Percentiles rank a stretch among this genome's conserved stretches.
phyloP scores from a whole-genome alignment of 2,113 vertebrate genomes.

The Sebastes fasciatus region DNA sequence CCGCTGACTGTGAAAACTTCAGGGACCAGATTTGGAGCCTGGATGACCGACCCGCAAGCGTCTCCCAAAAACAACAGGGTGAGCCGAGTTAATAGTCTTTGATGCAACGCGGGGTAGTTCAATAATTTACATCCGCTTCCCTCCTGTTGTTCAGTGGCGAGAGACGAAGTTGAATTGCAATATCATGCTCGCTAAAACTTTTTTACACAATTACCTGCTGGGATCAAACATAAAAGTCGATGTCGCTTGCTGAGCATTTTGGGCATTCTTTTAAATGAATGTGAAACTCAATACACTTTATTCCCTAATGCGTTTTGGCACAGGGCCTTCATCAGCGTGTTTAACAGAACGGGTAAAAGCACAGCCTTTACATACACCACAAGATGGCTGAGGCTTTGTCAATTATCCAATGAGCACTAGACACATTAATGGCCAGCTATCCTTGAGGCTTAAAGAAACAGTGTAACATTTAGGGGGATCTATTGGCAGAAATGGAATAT shows the following conservation, averaged over 20 bases:
- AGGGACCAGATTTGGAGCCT: constrained; percentile 96
- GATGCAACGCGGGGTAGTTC: constrained; percentile 13
- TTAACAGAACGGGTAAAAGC: not conserved
- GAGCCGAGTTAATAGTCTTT: constrained; percentile 52
- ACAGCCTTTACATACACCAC: not conserved
- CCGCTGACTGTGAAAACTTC: constrained; percentile 97
- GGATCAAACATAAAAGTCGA: constrained; percentile 27
- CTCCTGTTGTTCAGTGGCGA: constrained; percentile 10
- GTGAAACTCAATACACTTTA: not conserved
- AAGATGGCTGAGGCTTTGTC: not conserved
- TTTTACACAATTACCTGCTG: constrained; percentile 1
- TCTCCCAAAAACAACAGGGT: constrained; percentile 93
- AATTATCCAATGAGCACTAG: not conserved
- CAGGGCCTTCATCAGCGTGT: not conserved
- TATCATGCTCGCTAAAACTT: not conserved
- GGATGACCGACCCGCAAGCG: constrained; percentile 97
- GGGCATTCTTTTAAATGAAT: constrained; percentile 10
- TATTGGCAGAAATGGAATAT: too few species aligned
- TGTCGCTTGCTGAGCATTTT: not conserved
- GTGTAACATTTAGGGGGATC: too few species aligned
- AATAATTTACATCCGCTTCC: constrained; percentile 20
- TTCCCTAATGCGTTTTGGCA: not conserved
- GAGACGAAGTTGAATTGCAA: constrained; percentile 10
- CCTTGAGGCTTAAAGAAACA: too few species aligned
- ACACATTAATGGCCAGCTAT: not conserved